Evolutionary conservation across 1,140 invertebrate species (phyloP).

Genomic region (Nomia melanderi): DNA sequence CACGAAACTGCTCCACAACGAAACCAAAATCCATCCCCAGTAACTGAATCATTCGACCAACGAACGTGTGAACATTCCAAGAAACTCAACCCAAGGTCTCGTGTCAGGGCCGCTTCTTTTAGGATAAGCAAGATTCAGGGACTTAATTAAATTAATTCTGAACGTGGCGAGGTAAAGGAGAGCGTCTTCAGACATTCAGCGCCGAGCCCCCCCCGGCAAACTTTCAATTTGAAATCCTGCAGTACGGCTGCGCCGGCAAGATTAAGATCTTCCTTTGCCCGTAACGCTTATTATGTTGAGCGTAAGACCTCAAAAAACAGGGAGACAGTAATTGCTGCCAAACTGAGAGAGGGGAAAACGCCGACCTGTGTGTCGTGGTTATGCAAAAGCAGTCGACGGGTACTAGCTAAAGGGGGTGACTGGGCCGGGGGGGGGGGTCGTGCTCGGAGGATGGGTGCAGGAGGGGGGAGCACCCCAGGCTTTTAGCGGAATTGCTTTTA

Average conservation of each 20-base stretch:
- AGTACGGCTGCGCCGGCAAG: conserved; percentile 9
- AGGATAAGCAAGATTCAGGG: background rate
- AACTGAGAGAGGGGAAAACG: conserved; percentile 22
- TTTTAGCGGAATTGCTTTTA: conserved; percentile 68
- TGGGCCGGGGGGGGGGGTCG: no score
- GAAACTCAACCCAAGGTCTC: no score
- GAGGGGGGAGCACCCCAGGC: conserved; percentile 39
- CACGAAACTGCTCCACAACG: no score
- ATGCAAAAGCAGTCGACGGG: conserved; percentile 59
- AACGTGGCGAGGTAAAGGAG: conserved; percentile 12
- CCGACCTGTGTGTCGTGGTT: conserved; percentile 47
- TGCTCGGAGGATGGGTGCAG: no score
- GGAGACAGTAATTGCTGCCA: conserved; percentile 59
- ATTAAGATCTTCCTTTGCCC: conserved; percentile 54
- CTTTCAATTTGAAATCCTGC: conserved; percentile 44
- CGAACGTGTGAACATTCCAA: no score
- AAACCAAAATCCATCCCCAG: no score
- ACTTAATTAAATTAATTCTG: conserved; percentile 58
- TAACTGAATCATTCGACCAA: no score
- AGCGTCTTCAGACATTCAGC: background rate
- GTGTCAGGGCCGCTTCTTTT: conserved; percentile 5
- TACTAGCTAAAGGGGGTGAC: no score
- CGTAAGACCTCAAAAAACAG: conserved; percentile 52
- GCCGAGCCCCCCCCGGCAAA: conserved; percentile 15
- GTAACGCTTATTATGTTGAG: conserved; percentile 56